phyloP scores from a whole-genome alignment of 2,888 invertebrate genomes.

The Euspilapteryx auroguttella region DNA sequence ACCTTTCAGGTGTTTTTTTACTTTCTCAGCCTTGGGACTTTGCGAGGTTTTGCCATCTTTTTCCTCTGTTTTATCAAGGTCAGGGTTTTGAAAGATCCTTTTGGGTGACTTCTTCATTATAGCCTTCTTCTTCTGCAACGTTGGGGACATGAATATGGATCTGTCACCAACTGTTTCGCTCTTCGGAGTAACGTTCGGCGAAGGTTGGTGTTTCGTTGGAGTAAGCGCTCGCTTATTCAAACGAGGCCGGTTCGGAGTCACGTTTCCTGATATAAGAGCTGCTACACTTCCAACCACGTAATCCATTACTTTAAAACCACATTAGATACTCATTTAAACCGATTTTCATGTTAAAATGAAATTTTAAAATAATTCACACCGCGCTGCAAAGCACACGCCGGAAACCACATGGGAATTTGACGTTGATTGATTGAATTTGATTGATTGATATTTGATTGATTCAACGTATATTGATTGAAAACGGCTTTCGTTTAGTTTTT shows the following conservation, averaged over 20 bases:
- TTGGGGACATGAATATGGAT: conserved; percentile 44
- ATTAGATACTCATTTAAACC: no score
- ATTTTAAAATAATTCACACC: no score
- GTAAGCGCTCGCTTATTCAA: conserved; percentile 35
- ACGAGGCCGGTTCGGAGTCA: conserved; percentile 55
- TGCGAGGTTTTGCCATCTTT: conserved; percentile 13
- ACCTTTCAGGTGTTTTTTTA: conserved; percentile 37
- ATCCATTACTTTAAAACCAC: no score
- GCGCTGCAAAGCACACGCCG: no score
- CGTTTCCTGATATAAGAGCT: conserved; percentile 59
- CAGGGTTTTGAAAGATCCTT: conserved; percentile 42
- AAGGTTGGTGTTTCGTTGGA: conserved; percentile 42
- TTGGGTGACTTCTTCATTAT: conserved; percentile 49
- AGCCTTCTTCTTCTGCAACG: conserved; percentile 42
- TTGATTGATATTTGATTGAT: no score
- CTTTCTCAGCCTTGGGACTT: conserved; percentile 40
- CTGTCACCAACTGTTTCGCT: conserved; percentile 39
- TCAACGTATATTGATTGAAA: no score
- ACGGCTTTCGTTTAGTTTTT: no score
- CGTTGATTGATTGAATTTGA: no score
- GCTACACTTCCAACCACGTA: conserved; percentile 61
- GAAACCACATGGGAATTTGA: no score
- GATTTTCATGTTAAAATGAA: no score
- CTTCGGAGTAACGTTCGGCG: conserved; percentile 47
- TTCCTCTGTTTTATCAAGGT: conserved; percentile 26